A percentile compares a stretch with the other conserved stretches of the same genome.
Evolutionary conservation across 2,888 invertebrate genomes (phyloP).

Genomic region (Cryptocheilus praepositus): DNA sequence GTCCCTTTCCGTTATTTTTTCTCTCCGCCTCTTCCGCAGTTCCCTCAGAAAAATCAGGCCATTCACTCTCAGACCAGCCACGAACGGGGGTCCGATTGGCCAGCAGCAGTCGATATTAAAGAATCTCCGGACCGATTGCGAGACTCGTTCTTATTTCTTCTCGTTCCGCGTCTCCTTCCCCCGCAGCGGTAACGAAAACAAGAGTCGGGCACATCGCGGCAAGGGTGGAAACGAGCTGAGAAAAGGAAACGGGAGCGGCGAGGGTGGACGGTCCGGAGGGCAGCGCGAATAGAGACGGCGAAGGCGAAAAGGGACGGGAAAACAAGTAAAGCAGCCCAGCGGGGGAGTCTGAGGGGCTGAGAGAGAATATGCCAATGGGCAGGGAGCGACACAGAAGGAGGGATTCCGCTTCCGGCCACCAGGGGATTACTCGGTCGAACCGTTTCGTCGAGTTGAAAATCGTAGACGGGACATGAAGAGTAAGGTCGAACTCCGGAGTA

Average conservation of each 20-base stretch:
- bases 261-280: constrained; percentile 1
- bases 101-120: constrained; percentile 6
- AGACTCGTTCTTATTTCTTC: background rate
- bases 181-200: constrained; percentile 4
- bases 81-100: too few relatives aligned
- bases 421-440: constrained; percentile 58
- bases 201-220: constrained; percentile 1
- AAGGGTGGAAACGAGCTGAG: constrained; percentile 15
- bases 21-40: too few relatives aligned
- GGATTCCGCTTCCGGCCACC: constrained; percentile 47
- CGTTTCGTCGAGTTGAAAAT: constrained; percentile 62
- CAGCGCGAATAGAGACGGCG: background rate
- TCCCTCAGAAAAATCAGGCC: too few relatives aligned
- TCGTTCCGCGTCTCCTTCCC: background rate
- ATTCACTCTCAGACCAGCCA: too few relatives aligned
- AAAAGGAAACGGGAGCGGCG: background rate
- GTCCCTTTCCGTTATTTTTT: too few relatives aligned
- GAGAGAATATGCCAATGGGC: constrained; percentile 21
- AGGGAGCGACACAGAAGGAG: constrained; percentile 20
- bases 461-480: constrained; percentile 51
- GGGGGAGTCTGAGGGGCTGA: constrained; percentile 9
- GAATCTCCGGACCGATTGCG: background rate
- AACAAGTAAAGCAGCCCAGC: background rate
- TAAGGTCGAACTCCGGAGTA: constrained; percentile 33
- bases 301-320: too few relatives aligned